Conservation (phyloP, 1,140 invertebrate species). For the Plutomurus gul region DNA sequence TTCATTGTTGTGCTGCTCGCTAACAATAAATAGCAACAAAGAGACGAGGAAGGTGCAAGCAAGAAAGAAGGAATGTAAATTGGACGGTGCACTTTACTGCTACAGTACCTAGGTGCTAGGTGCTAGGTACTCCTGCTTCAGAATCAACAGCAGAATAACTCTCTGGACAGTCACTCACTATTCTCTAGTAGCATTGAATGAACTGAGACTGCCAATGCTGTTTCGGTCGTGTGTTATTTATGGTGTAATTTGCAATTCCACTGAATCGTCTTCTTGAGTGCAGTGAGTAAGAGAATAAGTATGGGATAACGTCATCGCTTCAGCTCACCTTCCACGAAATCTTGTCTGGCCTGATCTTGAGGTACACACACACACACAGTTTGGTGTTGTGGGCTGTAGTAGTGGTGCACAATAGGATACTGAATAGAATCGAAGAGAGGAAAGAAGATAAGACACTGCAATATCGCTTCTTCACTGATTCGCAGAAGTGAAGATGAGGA, state of each 20-base stretch:
- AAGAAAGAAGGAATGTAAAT: slow-evolving; percentile 8
- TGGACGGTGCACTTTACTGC: neutral
- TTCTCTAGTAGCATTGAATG: no score
- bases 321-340: no score
- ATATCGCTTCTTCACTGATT: neutral
- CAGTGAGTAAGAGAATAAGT: neutral
- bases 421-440: neutral
- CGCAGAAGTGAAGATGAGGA: neutral
- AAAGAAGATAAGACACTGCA: neutral
- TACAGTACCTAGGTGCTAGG: no score
- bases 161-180: no score
- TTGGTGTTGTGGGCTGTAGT: no score
- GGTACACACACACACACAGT: no score
- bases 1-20: neutral
- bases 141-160: no score
- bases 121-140: no score
- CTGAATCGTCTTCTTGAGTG: neutral
- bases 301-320: neutral
- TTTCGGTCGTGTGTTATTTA: no score
- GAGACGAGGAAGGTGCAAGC: neutral
- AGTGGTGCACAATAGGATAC: no score
- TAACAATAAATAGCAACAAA: neutral
- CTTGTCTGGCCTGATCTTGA: no score
- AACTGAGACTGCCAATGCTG: no score
- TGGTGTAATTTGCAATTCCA: neutral